Percentiles rank a stretch among this genome's conserved stretches.
Evolutionary conservation across 2,113 vertebrate species (phyloP).

Genomic region (Microtus oregoni): DNA sequence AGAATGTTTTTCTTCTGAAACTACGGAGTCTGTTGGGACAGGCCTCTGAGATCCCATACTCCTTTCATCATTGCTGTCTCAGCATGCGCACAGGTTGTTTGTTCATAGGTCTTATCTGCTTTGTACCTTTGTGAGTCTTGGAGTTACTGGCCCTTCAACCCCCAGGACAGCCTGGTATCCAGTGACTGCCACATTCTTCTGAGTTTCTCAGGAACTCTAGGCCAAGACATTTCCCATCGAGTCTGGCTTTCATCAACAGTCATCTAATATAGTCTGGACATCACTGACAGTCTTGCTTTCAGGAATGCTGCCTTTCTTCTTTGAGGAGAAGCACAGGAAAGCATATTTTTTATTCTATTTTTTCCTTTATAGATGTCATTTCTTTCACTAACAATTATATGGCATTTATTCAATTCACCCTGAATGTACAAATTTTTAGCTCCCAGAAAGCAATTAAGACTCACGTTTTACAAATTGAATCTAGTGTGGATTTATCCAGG

Average conservation of each 20-base stretch:
- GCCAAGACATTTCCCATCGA: not conserved
- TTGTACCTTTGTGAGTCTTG: not conserved
- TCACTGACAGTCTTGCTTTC: not conserved
- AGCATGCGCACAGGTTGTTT: too few species aligned
- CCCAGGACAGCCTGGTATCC: not conserved
- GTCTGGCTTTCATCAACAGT: not conserved
- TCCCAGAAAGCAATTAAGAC: not conserved
- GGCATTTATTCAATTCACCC: not conserved
- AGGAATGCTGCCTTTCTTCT: not conserved
- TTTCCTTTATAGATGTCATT: not conserved
- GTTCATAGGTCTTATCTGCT: not conserved
- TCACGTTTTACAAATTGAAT: not conserved
- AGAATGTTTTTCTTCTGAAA: not conserved
- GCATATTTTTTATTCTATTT: not conserved
- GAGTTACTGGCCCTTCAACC: accelerated
- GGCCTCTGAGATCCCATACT: not conserved
- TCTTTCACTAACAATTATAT: not conserved
- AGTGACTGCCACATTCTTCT: not conserved
- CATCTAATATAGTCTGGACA: not conserved
- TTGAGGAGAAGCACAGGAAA: not conserved
- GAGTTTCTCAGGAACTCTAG: not conserved
- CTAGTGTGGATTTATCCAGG: not conserved
- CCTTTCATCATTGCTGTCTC: not conserved
- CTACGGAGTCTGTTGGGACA: not conserved
- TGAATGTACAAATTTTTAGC: not conserved